Evolutionary conservation across 2,888 invertebrate species (phyloP).

Genomic region (Synanthedon myopaeformis): DNA sequence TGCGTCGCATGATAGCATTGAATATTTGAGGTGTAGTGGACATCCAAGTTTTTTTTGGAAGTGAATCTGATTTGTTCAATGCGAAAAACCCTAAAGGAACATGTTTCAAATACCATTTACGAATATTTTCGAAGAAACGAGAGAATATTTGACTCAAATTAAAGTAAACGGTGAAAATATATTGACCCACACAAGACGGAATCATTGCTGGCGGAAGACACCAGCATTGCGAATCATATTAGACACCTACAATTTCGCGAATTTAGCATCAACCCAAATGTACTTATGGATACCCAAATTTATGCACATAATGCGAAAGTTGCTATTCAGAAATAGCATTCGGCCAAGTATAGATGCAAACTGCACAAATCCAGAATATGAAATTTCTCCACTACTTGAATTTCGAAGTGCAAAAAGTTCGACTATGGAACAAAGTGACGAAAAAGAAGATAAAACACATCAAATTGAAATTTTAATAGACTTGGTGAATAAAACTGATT

Average conservation of each 20-base stretch:
- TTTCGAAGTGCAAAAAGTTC: not conserved
- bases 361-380: slow-evolving; percentile 1
- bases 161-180: not conserved
- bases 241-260: slow-evolving; percentile 1
- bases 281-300: too few relatives aligned
- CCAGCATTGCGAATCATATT: not conserved
- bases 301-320: slow-evolving; percentile 3
- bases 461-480: not conserved
- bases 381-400: slow-evolving; percentile 1
- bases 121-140: too few relatives aligned
- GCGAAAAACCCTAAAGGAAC: too few relatives aligned
- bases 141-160: too few relatives aligned
- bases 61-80: slow-evolving; percentile 1
- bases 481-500: not conserved
- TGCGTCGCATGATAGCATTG: slow-evolving; percentile 10
- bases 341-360: slow-evolving; percentile 2
- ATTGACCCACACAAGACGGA: too few relatives aligned
- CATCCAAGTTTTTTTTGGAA: slow-evolving; percentile 5
- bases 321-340: slow-evolving; percentile 1
- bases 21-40: slow-evolving; percentile 4
- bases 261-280: slow-evolving; percentile 3
- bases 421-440: not conserved
- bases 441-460: not conserved
- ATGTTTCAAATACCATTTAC: too few relatives aligned
- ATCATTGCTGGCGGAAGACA: not conserved